Base-by-base conservation (phyloP, 2,113 vertebrate species). In the Puma concolor region DNA sequence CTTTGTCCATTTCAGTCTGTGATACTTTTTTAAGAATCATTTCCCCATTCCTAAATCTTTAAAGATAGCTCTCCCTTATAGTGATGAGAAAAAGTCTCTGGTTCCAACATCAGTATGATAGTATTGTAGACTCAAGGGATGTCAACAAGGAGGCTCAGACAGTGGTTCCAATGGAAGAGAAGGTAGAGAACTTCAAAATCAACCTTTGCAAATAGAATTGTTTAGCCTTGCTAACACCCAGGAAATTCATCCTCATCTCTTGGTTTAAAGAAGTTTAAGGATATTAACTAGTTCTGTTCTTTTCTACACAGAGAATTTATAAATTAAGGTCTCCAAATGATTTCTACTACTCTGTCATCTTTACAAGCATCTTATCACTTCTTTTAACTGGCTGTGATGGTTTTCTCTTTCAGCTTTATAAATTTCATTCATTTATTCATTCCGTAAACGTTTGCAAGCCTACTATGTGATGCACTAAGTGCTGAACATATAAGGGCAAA, bases 241-340 rank as follows among this genome's bases (percentile, higher is more conserved):
- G 5, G 69, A 57, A 86, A n/a, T 89, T 91, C 50, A 85, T 17
- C 13, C 36, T 96, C 4, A 27, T 69, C 50, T 33, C 79, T 29
- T 60, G 19, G 33, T 74, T 89, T 96, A 94, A 89, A 94, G 23
- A 25, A 95, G 16, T 94, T 89, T 33, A 90, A 89, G 82, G 50
- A 67, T 81, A 10, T 41, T 50, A 88, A 44, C 33, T 33, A 41
- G 27, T 36, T 54, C 52, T 88, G 14, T 36, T 48, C 36, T 91
- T 81, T 83, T 19, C 25, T 91, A 50, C 27, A 48, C 41, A 48
- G 41, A 17, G 74, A 77, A 77, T 17, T 74, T 74, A 74, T 74
- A 48, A 48, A 48, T 31, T 77, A 48, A 77, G 36, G n/a, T 81
- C 69, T 83, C 41, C 60, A 67, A 52, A 7, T 88, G 16, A 57